These are phyloP conservation scores for Cryptosula pallasiana DNA, from an alignment of 2,888 invertebrate species.

Conservation along the genomic window DNA sequence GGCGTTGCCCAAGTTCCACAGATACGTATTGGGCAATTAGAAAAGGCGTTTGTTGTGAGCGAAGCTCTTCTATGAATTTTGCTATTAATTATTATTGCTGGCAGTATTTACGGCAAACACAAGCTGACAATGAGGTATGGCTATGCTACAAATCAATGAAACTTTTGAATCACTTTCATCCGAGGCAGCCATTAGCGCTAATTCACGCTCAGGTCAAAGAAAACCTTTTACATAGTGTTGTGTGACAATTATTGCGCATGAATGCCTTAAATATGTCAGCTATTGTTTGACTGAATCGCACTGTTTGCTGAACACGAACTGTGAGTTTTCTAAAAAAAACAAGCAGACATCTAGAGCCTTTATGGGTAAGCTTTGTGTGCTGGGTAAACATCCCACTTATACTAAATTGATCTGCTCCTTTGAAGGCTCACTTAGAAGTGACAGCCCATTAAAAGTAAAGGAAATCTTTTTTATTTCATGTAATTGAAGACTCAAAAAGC, in stretches of 20 bases:
- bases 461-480: too few relatives aligned
- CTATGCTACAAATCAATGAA: background rate
- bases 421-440: too few relatives aligned
- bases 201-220: slow-evolving; percentile 4
- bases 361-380: too few relatives aligned
- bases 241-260: slow-evolving; percentile 19
- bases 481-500: too few relatives aligned
- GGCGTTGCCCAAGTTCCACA: too few relatives aligned
- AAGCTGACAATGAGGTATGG: background rate
- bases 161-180: slow-evolving; percentile 1
- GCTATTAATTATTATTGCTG: too few relatives aligned
- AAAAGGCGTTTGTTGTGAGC: too few relatives aligned
- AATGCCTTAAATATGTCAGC: slow-evolving; percentile 10
- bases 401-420: too few relatives aligned
- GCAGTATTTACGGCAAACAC: background rate
- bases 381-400: too few relatives aligned
- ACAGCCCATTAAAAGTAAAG: too few relatives aligned
- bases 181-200: background rate
- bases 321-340: slow-evolving; percentile 13
- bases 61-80: too few relatives aligned
- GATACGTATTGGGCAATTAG: too few relatives aligned
- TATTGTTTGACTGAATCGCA: background rate
- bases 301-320: slow-evolving; percentile 15
- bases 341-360: slow-evolving; percentile 24
- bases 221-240: slow-evolving; percentile 8